Evolutionary conservation across 2,888 invertebrate genomes (phyloP), one percentile per base, ranked within the genome.

Genomic region (Oxystoma pomonae): DNA sequence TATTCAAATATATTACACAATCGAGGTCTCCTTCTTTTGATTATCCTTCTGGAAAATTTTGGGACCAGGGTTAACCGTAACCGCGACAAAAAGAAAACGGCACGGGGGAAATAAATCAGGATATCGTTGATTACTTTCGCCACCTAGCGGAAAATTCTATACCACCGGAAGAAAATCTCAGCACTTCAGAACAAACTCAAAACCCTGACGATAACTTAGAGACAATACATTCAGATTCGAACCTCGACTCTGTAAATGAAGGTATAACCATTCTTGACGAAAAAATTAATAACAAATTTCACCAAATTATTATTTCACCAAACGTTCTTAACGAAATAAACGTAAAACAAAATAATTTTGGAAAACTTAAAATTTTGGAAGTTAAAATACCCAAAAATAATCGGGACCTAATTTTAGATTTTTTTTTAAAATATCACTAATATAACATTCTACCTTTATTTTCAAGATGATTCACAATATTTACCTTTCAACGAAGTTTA

Each of bases 271-370:
- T 53, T 17, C 19, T 55, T 17, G 60, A 60, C 19, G 60, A 60
- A 60, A 55, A 16, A 9, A 60, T 60, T 22, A 60, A 60, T 21
- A 60, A 52, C 51, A 59, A 53, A 20, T 16, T 20, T 7, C n/a
- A 51, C 7, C 59, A 59, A 51, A 49, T 18, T 51, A 9, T 59
- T 17, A 59, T 59, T 50, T n/a, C 7, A n/a, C 18, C 18, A 9
- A 20, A 50, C 16, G 12, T 22, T 35, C 20, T 55, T 53, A 20
- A 20, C 17, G 19, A 22, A 35, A n/a, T 58, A 22, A 7, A 58
- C 16, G 16, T 35, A 22, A 58, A 22, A 58, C 22, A n/a, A 49
- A 20, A 60, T 12, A 55, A 53, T 2, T 60, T 60, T 20, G 60
- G 16, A 2, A 55, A 53, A 20, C 16, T 50, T 18, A 60, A 55